Conservation (phyloP, 92 coral and sea anemone genomes). For the Anthopleura xanthogrammica region DNA sequence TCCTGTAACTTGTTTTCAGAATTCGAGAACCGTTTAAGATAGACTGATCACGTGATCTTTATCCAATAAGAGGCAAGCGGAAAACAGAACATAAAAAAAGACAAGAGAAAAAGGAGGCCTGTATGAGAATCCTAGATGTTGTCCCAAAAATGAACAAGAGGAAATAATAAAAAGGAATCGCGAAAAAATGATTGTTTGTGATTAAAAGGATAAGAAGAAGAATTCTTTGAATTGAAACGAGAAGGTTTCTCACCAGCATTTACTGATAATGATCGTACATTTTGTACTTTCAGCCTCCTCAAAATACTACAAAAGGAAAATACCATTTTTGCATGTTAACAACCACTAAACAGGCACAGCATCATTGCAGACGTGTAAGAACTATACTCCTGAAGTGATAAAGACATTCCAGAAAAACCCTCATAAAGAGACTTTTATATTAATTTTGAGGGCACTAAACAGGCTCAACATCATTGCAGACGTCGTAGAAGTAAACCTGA, state of each 20-base stretch:
- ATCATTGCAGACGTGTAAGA: not conserved
- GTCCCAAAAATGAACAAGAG: not conserved
- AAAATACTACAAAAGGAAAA: not conserved
- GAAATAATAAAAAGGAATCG: no score
- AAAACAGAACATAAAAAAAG: not conserved
- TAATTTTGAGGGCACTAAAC: no score
- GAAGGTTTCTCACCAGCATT: no score
- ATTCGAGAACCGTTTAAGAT: not conserved
- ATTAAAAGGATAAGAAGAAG: no score
- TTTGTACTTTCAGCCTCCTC: no score
- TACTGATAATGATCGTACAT: no score
- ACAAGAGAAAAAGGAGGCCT: not conserved
- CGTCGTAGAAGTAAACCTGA: no score
- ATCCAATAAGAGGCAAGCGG: not conserved
- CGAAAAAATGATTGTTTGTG: no score
- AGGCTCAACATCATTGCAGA: no score
- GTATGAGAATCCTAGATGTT: no score
- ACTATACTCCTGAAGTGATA: not conserved
- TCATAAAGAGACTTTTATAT: not conserved
- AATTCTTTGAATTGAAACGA: no score
- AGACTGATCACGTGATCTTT: not conserved
- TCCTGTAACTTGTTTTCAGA: not conserved
- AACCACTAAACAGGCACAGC: not conserved
- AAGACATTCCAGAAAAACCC: not conserved
- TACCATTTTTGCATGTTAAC: not conserved